Conservation (phyloP, 2,888 invertebrate genomes). For the Antheraea yamamai region DNA sequence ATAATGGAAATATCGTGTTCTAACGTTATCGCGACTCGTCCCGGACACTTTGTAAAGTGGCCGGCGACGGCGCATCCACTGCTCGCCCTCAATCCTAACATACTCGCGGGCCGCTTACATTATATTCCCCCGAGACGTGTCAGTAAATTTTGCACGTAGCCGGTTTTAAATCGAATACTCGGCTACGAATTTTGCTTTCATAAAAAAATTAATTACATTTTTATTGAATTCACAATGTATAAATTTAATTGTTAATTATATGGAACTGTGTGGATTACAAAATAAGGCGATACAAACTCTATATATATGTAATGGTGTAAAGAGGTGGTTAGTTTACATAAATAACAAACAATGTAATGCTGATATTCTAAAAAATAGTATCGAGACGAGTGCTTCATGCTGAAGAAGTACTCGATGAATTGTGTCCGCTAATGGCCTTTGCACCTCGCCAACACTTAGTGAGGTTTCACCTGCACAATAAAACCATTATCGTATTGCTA, state of each 20-base stretch:
- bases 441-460: slow-evolving; percentile 67
- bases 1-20: slow-evolving; percentile 83
- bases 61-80: slow-evolving; percentile 67
- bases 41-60: slow-evolving; percentile 81
- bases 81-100: slow-evolving; percentile 56
- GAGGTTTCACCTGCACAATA: slow-evolving; percentile 68
- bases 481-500: slow-evolving; percentile 16
- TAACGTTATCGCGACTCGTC: slow-evolving; percentile 80
- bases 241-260: slow-evolving; percentile 26
- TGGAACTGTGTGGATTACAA: slow-evolving; percentile 48
- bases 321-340: slow-evolving; percentile 51
- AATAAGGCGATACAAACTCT: slow-evolving; percentile 48
- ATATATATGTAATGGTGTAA: slow-evolving; percentile 42
- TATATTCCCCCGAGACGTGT: slow-evolving; percentile 54
- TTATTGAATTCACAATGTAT: slow-evolving; percentile 38
- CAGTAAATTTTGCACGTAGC: slow-evolving; percentile 65
- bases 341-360: slow-evolving; percentile 35
- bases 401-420: slow-evolving; percentile 38
- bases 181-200: slow-evolving; percentile 30
- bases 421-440: slow-evolving; percentile 40
- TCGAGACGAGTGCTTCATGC: slow-evolving; percentile 42
- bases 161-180: slow-evolving; percentile 47
- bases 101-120: slow-evolving; percentile 55
- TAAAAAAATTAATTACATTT: slow-evolving; percentile 29
- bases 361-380: slow-evolving; percentile 39